phyloP scores from a whole-genome alignment of 92 coral and sea anemone species.

The Montipora capitata region DNA sequence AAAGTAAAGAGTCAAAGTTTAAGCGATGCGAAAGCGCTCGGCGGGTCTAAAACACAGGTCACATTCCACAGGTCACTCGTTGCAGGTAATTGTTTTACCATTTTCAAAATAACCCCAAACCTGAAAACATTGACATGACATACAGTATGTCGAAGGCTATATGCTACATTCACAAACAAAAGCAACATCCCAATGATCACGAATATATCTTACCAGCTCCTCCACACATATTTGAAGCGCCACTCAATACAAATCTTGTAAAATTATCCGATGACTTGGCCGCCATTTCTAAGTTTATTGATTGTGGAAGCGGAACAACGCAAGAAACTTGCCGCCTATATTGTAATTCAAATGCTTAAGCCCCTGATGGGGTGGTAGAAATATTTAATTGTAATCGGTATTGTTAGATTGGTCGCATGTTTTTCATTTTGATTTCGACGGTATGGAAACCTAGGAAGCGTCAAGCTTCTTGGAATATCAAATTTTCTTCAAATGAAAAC shows the following conservation, averaged over 20 bases:
- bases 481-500: background rate
- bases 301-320: background rate
- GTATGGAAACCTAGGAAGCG: background rate
- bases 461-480: background rate
- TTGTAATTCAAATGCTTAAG: slow-evolving; percentile 6
- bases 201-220: slow-evolving; percentile 68
- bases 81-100: too few relatives aligned
- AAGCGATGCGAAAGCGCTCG: too few relatives aligned
- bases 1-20: too few relatives aligned
- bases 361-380: slow-evolving; percentile 13
- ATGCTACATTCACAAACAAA: background rate
- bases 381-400: background rate
- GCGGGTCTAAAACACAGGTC: too few relatives aligned
- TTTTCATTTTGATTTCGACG: background rate
- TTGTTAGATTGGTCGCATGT: background rate
- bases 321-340: background rate
- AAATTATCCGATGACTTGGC: slow-evolving; percentile 62
- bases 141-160: background rate
- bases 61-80: too few relatives aligned
- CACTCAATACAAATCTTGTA: slow-evolving; percentile 80
- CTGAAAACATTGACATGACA: background rate
- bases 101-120: background rate
- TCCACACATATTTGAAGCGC: slow-evolving; percentile 84
- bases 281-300: background rate
- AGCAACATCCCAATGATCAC: background rate